Base-by-base conservation (phyloP, 2,113 vertebrate genomes). In the Herpailurus yagouaroundi region DNA sequence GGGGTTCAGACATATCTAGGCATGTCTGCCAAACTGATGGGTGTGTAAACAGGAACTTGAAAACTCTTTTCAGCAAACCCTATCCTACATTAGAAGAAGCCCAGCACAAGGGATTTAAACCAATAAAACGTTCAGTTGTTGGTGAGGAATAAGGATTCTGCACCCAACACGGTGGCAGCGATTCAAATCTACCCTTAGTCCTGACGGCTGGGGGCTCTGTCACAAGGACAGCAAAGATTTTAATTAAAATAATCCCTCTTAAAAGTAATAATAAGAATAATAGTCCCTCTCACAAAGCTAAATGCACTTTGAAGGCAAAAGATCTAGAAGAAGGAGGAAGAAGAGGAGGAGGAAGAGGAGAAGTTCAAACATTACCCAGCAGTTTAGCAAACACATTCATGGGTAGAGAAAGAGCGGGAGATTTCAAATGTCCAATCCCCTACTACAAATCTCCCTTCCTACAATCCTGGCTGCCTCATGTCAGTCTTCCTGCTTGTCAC, bases 291-390 rank as follows among this genome's bases (percentile, higher is more conserved):
- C 50, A 48, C 8, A 95, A 89, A 91, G 52, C 5, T 60, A 38
- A 94, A 7, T 63, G 57, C 27, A 60, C 27, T 91, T 60, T 94
- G 25, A 94, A 92, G 55, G 68, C 82, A 84, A 79, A 82, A 92
- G 8, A 63, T 55, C 14, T 19, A 91, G 21, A 38, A 31, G 18
- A 11, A 80, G 25, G 8, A 48, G 14, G 33, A 18, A 25, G 69
- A 68, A 27, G 66, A 45, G 8, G 29, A n/a, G 27, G 41, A 81
- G 19, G 9, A 41, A 16, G 18, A n/a, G 18, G 60, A 8, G 7
- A 2, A 55, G 12, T 52, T 91, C 86, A 85, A 48, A 68, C 7
- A 73, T 38, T 29, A 71, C 21, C 48, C 60, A 83, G 66, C 33
- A 83, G 36, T 68, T 84, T 33, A 77, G 33, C 57, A 71, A 95